Evolutionary conservation across 2,888 invertebrate genomes (phyloP).

Genomic region (Drosophila subquinaria): DNA sequence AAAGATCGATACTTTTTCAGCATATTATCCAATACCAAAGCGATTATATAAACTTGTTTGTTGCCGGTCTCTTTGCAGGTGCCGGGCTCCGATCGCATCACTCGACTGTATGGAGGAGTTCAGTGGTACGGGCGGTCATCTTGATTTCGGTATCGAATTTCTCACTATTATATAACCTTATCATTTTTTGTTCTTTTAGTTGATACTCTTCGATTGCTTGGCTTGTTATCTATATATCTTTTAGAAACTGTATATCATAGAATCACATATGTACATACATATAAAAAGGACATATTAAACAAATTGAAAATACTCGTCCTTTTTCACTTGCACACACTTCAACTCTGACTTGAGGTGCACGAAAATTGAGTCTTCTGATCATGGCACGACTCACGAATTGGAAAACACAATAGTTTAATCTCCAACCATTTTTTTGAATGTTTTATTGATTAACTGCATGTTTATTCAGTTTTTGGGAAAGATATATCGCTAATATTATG

Average conservation of each 20-base stretch:
- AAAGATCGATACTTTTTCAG: background rate
- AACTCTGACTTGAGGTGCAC: constrained; percentile 3
- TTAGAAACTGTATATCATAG: constrained; percentile 5
- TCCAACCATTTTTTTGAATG: background rate
- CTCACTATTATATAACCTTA: constrained; percentile 78
- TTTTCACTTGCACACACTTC: constrained; percentile 1
- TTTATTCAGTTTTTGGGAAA: background rate
- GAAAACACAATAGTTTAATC: background rate
- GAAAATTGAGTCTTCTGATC: constrained; percentile 1
- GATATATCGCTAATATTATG: background rate
- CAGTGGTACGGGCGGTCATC: constrained; percentile 88
- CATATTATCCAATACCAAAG: background rate
- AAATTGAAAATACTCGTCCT: background rate
- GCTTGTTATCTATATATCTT: constrained; percentile 43
- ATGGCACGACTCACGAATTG: constrained; percentile 5
- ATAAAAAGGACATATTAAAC: constrained; percentile 4
- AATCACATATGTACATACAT: constrained; percentile 26
- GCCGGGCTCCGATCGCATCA: constrained; percentile 96
- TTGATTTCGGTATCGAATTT: constrained; percentile 86
- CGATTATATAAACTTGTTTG: background rate
- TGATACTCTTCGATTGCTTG: constrained; percentile 55
- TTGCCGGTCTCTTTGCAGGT: constrained; percentile 87
- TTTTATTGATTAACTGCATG: constrained; percentile 6
- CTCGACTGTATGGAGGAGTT: constrained; percentile 98
- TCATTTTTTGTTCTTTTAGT: constrained; percentile 67